Evolutionary conservation across 2,888 invertebrate species (phyloP).

Genomic region (Pristionchus arcanus): DNA sequence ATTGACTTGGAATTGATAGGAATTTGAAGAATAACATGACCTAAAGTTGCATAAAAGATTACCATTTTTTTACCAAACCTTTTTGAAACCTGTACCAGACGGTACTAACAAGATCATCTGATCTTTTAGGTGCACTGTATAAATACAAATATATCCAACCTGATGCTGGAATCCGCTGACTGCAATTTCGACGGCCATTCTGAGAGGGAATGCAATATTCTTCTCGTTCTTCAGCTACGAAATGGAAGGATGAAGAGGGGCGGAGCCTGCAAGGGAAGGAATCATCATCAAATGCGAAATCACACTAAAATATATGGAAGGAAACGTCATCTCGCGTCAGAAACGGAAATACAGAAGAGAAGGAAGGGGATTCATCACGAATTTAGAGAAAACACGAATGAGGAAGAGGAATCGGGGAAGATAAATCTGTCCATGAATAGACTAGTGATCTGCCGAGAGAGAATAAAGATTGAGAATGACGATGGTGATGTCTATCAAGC

Average conservation of each 20-base stretch:
- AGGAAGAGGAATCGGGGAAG: not conserved
- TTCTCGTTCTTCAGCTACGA: not conserved
- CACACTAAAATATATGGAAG: conserved; percentile 17
- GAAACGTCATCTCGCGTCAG: not conserved
- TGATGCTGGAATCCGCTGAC: conserved; percentile 71
- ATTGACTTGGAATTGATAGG: not conserved
- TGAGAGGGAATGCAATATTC: not conserved
- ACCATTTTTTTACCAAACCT: no score
- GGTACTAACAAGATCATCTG: no score
- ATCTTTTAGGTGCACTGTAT: not conserved
- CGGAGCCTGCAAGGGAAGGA: conserved; percentile 2
- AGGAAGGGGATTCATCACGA: conserved; percentile 4
- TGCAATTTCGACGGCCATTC: conserved; percentile 60
- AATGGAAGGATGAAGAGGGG: not conserved
- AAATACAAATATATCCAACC: conserved; percentile 56
- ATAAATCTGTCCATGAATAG: not conserved
- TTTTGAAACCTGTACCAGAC: no score
- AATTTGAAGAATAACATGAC: no score
- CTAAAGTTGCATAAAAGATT: no score
- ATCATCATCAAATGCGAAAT: conserved; percentile 9
- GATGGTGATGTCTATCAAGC: not conserved
- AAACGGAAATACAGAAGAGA: not conserved
- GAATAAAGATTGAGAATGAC: not conserved
- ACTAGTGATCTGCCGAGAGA: not conserved
- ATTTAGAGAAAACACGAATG: not conserved